phyloP scores from a whole-genome alignment of 1,140 invertebrate genomes.

The Trachymyrmex septentrionalis region DNA sequence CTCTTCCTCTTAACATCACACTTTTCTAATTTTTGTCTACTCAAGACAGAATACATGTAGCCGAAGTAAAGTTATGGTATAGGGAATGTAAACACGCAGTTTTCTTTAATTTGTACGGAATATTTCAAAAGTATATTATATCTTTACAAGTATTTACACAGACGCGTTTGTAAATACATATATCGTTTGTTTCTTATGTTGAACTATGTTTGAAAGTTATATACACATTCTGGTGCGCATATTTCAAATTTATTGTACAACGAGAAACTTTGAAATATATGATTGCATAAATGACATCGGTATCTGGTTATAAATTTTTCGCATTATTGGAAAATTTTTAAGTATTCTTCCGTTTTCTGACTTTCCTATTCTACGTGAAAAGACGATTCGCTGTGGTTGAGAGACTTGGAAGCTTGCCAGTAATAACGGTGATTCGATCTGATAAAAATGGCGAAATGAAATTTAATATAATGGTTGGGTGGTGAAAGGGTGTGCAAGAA shows the following conservation, averaged over 20 bases:
- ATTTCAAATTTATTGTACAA: constrained; percentile 8
- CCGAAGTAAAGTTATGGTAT: neutral
- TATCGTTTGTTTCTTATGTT: neutral
- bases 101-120: neutral
- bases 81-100: neutral
- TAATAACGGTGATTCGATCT: constrained; percentile 70
- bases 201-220: neutral
- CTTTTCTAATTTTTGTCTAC: neutral
- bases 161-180: neutral
- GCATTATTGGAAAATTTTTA: constrained; percentile 3
- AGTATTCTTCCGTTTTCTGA: constrained; percentile 30
- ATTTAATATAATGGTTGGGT: constrained; percentile 73
- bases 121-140: neutral
- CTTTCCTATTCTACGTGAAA: constrained; percentile 48
- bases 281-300: constrained; percentile 4
- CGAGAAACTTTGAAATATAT: constrained; percentile 16
- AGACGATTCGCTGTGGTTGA: constrained; percentile 55
- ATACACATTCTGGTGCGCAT: neutral
- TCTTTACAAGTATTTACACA: neutral
- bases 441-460: constrained; percentile 68
- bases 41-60: neutral
- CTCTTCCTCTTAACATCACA: neutral
- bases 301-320: constrained; percentile 24
- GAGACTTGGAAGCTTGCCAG: constrained; percentile 70
- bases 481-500: constrained; percentile 51